Evolutionary conservation across 2,888 invertebrate species (phyloP).

Genomic region (Tachina lurida): DNA sequence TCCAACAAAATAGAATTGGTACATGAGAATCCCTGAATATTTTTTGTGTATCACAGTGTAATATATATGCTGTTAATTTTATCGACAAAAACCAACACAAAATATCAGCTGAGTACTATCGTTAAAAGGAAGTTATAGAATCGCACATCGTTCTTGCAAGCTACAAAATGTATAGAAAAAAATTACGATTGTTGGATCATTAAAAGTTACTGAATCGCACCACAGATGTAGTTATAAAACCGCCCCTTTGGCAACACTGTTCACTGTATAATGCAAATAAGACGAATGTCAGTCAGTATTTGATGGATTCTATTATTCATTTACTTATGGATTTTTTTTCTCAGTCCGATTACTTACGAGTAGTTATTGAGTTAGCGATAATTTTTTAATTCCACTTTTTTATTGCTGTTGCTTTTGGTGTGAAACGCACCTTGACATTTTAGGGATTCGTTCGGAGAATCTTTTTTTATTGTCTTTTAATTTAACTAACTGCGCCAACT

Average conservation of each 20-base stretch:
- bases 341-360: constrained; percentile 24
- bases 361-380: constrained; percentile 22
- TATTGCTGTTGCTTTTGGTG: constrained; percentile 39
- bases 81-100: too few relatives aligned
- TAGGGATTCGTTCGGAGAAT: constrained; percentile 41
- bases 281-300: constrained; percentile 4
- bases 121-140: too few relatives aligned
- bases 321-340: neutral
- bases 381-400: constrained; percentile 13
- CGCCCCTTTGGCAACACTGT: neutral
- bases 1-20: too few relatives aligned
- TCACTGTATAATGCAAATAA: constrained; percentile 15
- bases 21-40: too few relatives aligned
- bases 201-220: too few relatives aligned
- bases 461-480: constrained; percentile 51
- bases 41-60: too few relatives aligned
- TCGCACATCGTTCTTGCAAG: too few relatives aligned
- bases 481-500: constrained; percentile 39
- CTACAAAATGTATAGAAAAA: too few relatives aligned
- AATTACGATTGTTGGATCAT: too few relatives aligned
- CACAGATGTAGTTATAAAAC: too few relatives aligned
- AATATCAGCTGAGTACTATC: too few relatives aligned
- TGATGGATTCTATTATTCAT: neutral
- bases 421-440: constrained; percentile 73
- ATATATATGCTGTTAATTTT: too few relatives aligned